Evolutionary conservation across 2,797 vertebrate species (phyloP).

Genomic region (Sternotherus odoratus): DNA sequence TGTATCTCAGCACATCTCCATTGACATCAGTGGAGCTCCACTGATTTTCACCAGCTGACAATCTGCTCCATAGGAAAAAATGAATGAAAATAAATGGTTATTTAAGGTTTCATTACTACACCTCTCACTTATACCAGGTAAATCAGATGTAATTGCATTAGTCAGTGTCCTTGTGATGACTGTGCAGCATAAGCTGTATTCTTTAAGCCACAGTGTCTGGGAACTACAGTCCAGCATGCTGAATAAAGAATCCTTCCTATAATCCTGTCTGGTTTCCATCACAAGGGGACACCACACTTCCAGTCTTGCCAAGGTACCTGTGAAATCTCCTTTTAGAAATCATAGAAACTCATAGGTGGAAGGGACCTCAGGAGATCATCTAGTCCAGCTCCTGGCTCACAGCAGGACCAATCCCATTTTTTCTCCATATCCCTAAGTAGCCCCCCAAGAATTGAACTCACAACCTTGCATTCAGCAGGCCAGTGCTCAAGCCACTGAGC

Average conservation of each 20-base stretch:
- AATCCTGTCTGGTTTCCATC: neutral
- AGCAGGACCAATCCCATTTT: too few species aligned
- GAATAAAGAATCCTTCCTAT: neutral
- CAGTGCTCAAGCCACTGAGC: too few species aligned
- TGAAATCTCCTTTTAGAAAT: neutral
- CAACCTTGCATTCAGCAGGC: too few species aligned
- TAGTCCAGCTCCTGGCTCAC: too few species aligned
- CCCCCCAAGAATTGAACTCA: too few species aligned
- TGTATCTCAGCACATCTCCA: neutral
- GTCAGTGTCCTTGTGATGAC: neutral
- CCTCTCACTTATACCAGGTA: neutral
- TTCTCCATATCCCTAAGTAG: too few species aligned
- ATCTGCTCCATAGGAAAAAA: neutral
- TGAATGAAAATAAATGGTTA: neutral
- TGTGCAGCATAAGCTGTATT: neutral
- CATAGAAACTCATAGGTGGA: too few species aligned
- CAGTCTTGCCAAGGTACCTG: neutral
- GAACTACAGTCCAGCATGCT: neutral
- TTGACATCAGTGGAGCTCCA: neutral
- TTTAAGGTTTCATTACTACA: neutral
- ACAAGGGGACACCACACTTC: neutral
- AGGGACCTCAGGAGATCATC: too few species aligned
- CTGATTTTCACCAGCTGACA: neutral
- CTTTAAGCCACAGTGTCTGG: neutral
- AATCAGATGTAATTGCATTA: neutral